These are phyloP conservation scores for Panthera tigris DNA, from an alignment of 2,113 vertebrate genomes.

Conservation along the genomic window DNA sequence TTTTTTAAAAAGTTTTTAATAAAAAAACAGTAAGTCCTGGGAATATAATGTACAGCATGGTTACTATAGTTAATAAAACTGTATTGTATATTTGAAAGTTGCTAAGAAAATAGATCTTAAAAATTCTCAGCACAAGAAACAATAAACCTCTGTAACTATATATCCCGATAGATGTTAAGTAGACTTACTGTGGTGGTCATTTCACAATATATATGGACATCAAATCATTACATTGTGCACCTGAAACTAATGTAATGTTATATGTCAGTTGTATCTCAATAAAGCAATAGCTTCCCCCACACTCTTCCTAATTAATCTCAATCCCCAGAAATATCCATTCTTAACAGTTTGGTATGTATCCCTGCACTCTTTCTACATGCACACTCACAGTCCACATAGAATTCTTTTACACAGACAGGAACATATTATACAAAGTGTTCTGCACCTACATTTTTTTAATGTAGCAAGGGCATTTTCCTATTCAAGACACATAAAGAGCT, in stretches of 20 bases:
- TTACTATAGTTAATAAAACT: neutral
- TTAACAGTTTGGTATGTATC: neutral
- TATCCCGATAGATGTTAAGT: neutral
- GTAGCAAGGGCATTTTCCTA: neutral
- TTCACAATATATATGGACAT: neutral
- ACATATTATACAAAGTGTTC: neutral
- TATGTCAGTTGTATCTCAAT: neutral
- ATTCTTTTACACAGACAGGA: neutral
- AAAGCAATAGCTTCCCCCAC: neutral
- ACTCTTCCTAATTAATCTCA: neutral
- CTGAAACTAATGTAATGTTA: neutral
- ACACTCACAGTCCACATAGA: neutral
- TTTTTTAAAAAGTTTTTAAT: too few species aligned
- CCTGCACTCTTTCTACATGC: neutral
- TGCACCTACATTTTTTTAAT: neutral
- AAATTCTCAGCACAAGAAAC: neutral
- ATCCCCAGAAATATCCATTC: neutral
- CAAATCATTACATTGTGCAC: neutral
- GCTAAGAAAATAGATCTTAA: neutral
- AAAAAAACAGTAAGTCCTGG: neutral
- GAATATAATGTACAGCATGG: neutral
- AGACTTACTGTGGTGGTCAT: neutral
- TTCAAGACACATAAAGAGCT: neutral
- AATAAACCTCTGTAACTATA: too few species aligned
- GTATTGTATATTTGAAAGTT: neutral